Evolutionary conservation across 2,797 vertebrate species (phyloP).

Genomic region (Pogonophryne albipinna): DNA sequence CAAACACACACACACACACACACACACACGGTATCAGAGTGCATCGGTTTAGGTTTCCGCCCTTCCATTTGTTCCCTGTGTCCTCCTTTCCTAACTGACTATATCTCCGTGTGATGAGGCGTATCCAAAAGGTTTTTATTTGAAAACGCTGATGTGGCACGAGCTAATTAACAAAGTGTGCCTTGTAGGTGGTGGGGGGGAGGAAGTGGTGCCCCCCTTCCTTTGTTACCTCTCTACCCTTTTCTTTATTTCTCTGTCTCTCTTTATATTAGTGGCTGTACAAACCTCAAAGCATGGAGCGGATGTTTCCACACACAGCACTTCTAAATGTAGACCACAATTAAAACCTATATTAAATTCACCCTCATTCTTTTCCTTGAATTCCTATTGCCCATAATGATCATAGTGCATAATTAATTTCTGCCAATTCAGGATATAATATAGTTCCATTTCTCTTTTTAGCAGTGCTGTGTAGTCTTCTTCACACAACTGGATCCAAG

Average conservation of each 20-base stretch:
- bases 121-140: slow-evolving; percentile 88
- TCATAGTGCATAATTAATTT: slow-evolving; percentile 85
- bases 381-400: slow-evolving; percentile 76
- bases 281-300: slow-evolving; percentile 76
- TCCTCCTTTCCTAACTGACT: slow-evolving; percentile 77
- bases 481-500: slow-evolving; percentile 13
- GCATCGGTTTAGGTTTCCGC: not conserved
- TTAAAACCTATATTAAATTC: slow-evolving; percentile 64
- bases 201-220: slow-evolving; percentile 9
- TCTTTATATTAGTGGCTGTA: slow-evolving; percentile 66
- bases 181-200: slow-evolving; percentile 72
- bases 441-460: slow-evolving; percentile 43
- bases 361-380: slow-evolving; percentile 70
- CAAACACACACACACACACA: too few species aligned
- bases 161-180: slow-evolving; percentile 90
- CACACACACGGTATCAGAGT: not conserved
- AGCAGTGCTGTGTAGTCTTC: slow-evolving; percentile 13
- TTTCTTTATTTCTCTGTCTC: slow-evolving; percentile 50
- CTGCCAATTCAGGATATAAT: slow-evolving; percentile 75
- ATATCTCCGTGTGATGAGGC: slow-evolving; percentile 76
- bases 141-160: slow-evolving; percentile 91
- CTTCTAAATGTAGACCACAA: slow-evolving; percentile 82
- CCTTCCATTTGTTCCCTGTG: not conserved
- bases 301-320: slow-evolving; percentile 77
- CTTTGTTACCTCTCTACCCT: slow-evolving; percentile 25